Percentiles rank a stretch among this genome's conserved stretches.
Evolutionary conservation across 2,888 invertebrate species (phyloP).

Genomic region (Nasonia oneida): DNA sequence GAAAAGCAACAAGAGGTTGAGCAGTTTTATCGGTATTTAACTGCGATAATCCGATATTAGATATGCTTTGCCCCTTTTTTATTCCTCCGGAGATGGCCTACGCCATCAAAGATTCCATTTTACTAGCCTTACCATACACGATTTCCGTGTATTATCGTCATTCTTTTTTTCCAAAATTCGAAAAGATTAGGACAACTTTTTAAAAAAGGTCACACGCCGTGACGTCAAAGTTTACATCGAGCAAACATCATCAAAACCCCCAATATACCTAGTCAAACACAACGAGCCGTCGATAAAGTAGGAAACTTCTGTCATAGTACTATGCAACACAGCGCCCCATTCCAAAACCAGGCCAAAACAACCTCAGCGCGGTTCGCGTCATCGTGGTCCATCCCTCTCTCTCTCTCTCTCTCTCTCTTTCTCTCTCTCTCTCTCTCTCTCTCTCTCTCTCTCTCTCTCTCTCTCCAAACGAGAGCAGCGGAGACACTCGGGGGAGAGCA

Average conservation of each 20-base stretch:
- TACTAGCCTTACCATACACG: neutral
- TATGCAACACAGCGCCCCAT: neutral
- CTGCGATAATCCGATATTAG: neutral
- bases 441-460: neutral
- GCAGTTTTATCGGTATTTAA: conserved; percentile 15
- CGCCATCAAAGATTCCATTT: neutral
- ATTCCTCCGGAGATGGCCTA: neutral
- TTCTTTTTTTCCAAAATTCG: neutral
- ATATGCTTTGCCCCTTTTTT: neutral
- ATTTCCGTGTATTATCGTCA: neutral
- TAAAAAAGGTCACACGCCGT: neutral
- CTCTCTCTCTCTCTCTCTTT: neutral
- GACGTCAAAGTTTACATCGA: neutral
- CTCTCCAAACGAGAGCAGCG: neutral
- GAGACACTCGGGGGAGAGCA: neutral
- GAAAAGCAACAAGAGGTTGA: neutral
- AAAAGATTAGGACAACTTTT: neutral
- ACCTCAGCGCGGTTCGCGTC: conserved; percentile 6
- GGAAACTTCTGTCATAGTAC: neutral
- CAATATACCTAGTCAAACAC: neutral
- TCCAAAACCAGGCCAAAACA: conserved; percentile 22
- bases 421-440: neutral
- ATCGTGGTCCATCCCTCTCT: neutral
- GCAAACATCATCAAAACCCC: neutral
- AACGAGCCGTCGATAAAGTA: neutral